Evolutionary conservation across 2,797 vertebrate genomes (phyloP).

Genomic region (Bradypodion pumilum): DNA sequence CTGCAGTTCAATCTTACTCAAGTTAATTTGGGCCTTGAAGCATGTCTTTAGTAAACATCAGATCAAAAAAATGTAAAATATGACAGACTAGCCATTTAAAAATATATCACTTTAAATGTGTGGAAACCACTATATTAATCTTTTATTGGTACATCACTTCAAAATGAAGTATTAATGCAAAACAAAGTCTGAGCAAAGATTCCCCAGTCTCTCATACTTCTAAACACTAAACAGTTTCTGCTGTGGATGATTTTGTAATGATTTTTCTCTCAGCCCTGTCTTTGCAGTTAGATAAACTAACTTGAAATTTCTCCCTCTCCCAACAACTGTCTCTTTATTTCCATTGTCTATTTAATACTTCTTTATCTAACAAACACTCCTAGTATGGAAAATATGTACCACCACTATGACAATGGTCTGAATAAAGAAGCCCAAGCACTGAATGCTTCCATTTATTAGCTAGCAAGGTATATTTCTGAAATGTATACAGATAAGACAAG

Average conservation of each 20-base stretch:
- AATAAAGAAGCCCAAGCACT: too few relatives aligned
- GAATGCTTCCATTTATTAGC: too few relatives aligned
- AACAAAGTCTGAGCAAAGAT: constrained; percentile 34
- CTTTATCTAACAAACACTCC: too few relatives aligned
- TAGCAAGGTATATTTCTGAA: too few relatives aligned
- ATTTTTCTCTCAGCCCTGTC: too few relatives aligned
- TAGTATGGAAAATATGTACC: too few relatives aligned
- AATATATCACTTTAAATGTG: constrained; percentile 22
- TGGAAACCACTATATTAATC: constrained; percentile 28
- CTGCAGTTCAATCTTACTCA: constrained; percentile 33
- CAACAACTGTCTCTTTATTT: too few relatives aligned
- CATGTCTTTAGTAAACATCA: constrained; percentile 47
- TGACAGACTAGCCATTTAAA: constrained; percentile 33
- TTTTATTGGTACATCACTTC: constrained; percentile 26
- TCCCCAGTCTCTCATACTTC: neutral
- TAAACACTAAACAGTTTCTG: neutral
- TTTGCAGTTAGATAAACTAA: too few relatives aligned
- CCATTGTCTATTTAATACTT: too few relatives aligned
- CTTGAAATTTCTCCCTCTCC: too few relatives aligned
- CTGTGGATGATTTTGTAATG: neutral
- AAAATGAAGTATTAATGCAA: constrained; percentile 44
- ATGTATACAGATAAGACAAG: too few relatives aligned
- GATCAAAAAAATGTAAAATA: constrained; percentile 51
- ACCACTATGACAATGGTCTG: too few relatives aligned
- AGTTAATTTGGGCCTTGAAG: constrained; percentile 47